Conservation (phyloP, 92 coral and sea anemone genomes). For the Siderastrea radians region DNA sequence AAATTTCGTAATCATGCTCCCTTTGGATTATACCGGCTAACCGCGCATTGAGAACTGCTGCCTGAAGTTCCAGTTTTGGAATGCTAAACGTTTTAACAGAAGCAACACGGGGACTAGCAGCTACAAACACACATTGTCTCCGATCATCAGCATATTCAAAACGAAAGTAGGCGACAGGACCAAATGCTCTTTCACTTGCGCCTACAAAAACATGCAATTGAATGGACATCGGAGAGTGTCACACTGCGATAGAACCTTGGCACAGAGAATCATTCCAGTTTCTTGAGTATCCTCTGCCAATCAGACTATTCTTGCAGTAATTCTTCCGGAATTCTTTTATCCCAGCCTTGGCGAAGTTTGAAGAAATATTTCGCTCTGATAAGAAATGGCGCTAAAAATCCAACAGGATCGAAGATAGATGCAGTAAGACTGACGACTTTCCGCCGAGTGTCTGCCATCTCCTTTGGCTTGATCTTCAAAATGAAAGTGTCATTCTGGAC, state of each 20-base stretch:
- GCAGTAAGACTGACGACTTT: slow-evolving; percentile 20
- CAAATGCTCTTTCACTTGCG: slow-evolving; percentile 32
- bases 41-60: slow-evolving; percentile 37
- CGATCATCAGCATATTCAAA: neutral
- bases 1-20: no score
- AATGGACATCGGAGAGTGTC: slow-evolving; percentile 11
- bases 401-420: slow-evolving; percentile 55
- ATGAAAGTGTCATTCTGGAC: neutral
- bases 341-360: slow-evolving; percentile 59
- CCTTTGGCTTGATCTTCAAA: slow-evolving; percentile 32
- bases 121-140: slow-evolving; percentile 42
- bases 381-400: slow-evolving; percentile 45
- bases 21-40: neutral
- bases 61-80: slow-evolving; percentile 31
- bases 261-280: slow-evolving; percentile 14
- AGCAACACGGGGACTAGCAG: slow-evolving; percentile 31
- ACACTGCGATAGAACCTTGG: slow-evolving; percentile 9
- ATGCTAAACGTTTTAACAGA: slow-evolving; percentile 31
- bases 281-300: neutral
- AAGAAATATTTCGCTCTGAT: slow-evolving; percentile 37
- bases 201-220: slow-evolving; percentile 49
- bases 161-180: slow-evolving; percentile 56
- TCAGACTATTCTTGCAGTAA: slow-evolving; percentile 27
- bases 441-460: slow-evolving; percentile 20
- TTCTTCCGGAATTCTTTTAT: slow-evolving; percentile 46